Evolutionary conservation across 2,113 vertebrate genomes (phyloP).

Genomic region (Formicarius rufipectus): DNA sequence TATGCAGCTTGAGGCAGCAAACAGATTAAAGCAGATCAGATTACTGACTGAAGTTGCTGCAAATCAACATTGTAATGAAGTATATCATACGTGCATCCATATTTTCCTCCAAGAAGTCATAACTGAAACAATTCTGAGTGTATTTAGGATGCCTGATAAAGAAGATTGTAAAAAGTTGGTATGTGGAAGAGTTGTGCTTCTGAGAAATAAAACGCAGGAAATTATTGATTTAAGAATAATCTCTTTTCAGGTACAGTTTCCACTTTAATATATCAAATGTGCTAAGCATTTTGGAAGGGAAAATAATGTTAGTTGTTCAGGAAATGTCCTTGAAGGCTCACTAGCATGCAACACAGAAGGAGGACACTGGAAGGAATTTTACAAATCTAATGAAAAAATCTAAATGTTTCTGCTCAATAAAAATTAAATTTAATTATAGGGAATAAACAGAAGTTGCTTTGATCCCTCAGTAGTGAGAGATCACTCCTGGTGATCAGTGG

Average conservation of each 20-base stretch:
- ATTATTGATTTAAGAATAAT: neutral
- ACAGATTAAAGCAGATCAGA: constrained; percentile 1
- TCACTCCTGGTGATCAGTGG: neutral
- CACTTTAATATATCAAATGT: neutral
- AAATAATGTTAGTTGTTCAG: neutral
- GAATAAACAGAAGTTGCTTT: neutral
- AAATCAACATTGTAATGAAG: constrained; percentile 11
- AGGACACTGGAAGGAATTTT: neutral
- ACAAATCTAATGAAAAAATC: neutral
- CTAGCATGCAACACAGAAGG: neutral
- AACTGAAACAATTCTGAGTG: neutral
- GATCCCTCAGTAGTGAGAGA: neutral
- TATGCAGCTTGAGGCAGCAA: neutral
- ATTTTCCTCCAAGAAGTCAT: neutral
- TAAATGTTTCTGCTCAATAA: neutral
- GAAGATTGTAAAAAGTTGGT: neutral
- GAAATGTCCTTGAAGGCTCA: neutral
- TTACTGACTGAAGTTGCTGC: neutral
- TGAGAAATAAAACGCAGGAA: neutral
- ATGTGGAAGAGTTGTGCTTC: neutral
- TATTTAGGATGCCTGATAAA: neutral
- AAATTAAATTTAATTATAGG: neutral
- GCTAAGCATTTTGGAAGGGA: neutral
- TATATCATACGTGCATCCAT: neutral
- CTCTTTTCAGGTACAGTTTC: neutral